Evolutionary conservation across 2,113 vertebrate species (phyloP), one percentile per base, ranked within the genome.

Genomic region (Forbesichthys papilliferus): DNA sequence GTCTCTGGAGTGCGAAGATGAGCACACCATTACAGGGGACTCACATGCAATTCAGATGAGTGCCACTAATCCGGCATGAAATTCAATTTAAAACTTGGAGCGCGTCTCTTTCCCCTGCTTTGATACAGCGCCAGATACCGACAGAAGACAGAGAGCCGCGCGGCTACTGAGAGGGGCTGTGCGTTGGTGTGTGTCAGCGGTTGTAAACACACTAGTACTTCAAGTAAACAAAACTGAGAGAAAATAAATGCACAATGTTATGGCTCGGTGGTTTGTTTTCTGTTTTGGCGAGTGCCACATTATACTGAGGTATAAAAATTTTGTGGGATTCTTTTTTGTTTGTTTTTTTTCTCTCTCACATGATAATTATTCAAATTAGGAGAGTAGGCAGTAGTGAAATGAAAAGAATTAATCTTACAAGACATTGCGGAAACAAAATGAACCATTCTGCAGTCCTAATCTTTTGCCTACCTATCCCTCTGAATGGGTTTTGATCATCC

Each of bases 31-130:
- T 90, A 89, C 76, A 66, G 75, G 79, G 79, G 77, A 78, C 87
- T 90, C 87, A 81, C 86, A 87, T 88, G 87, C 83, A 85, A 89
- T 91, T 89, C 76, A 85, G 86, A 84, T 79, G 83, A 91, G 89
- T 63, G 73, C 79, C 80, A 77, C 84, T 88, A 90, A 91, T 90
- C 84, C 85, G 64, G 83, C 89, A 87, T 91, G 84, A 90, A 90
- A 90, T 91, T 89, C 83, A 90, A 88, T 91, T 90, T 88, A 87
- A 88, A 88, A 87, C 84, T 87, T 88, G 87, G 87, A 91, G 83
- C 69, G 62, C 36, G 61, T 75, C 86, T 84, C 75, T n/a, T 77
- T 82, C 77, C 75, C 79, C 65, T 62, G 74, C 86, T 86, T 89
- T 88, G 84, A 90, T 88, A 72, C 64, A 12, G 74, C 10, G 86